These are phyloP conservation scores for Zaprionus taronus DNA, from an alignment of 1,140 invertebrate genomes.

Conservation along the genomic window DNA sequence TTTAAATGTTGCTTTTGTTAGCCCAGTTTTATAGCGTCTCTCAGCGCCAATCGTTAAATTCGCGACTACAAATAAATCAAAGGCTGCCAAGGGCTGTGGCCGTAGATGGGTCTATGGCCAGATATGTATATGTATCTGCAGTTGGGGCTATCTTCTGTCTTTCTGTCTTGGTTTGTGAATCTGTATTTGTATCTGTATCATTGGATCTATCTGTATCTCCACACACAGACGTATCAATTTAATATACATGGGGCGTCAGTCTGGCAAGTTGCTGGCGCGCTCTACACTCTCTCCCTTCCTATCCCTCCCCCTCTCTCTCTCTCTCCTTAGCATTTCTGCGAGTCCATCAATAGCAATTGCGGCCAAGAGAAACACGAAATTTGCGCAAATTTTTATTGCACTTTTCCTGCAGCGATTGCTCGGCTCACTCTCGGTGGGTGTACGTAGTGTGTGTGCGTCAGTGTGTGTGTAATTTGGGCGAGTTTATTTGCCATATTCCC, in stretches of 20 bases:
- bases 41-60: conserved; percentile 74
- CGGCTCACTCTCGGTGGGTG: neutral
- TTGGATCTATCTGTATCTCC: conserved; percentile 13
- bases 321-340: neutral
- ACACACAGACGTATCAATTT: conserved; percentile 61
- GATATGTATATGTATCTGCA: conserved; percentile 12
- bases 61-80: conserved; percentile 72
- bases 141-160: neutral
- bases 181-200: neutral
- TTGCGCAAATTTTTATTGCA: conserved; percentile 82
- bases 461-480: conserved; percentile 72
- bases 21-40: conserved; percentile 50
- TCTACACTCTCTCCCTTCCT: neutral
- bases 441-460: conserved; percentile 19
- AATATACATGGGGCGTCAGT: conserved; percentile 78
- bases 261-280: conserved; percentile 29
- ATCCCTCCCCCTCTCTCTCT: neutral
- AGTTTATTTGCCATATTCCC: conserved; percentile 83
- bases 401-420: conserved; percentile 74
- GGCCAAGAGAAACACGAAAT: conserved; percentile 81
- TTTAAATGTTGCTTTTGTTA: conserved; percentile 63
- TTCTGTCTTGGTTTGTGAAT: neutral
- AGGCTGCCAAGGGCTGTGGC: conserved; percentile 27
- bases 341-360: conserved; percentile 77
- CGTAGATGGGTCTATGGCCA: neutral